phyloP scores from a whole-genome alignment of 2,797 vertebrate genomes.

The Gallinago stenura region DNA sequence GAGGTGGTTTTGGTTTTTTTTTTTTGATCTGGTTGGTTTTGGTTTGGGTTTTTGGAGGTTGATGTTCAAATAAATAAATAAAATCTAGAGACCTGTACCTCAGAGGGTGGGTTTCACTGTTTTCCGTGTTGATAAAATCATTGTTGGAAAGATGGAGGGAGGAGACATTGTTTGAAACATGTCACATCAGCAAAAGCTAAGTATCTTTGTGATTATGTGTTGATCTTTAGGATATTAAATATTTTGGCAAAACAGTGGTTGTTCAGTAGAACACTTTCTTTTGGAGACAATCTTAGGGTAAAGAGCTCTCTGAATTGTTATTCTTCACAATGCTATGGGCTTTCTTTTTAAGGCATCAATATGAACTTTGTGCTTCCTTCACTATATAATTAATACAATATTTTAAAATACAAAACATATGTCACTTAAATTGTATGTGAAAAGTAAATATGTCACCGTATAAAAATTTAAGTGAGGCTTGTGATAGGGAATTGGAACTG shows the following conservation, averaged over 20 bases:
- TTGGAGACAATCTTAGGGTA: neutral
- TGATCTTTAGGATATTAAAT: neutral
- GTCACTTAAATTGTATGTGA: neutral
- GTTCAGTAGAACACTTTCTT: neutral
- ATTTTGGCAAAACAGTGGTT: neutral
- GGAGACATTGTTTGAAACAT: neutral
- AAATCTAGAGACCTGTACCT: neutral
- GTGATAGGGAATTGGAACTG: neutral
- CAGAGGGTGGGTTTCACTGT: neutral
- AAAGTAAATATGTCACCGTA: neutral
- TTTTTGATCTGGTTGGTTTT: neutral
- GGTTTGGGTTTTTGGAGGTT: neutral
- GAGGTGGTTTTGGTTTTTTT: neutral
- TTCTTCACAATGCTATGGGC: neutral
- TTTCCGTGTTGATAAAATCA: neutral
- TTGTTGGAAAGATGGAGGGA: neutral
- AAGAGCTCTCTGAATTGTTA: neutral
- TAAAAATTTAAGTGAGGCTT: neutral
- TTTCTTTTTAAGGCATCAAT: neutral
- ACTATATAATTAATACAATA: neutral
- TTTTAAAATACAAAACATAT: neutral
- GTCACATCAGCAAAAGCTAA: accelerated
- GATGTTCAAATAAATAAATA: neutral
- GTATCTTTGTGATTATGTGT: neutral
- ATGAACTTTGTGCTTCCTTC: neutral